Percentiles rank a stretch among this genome's conserved stretches.
These are phyloP conservation scores for Shinisaurus crocodilurus DNA, from an alignment of 2,113 vertebrate genomes.

Conservation along the genomic window DNA sequence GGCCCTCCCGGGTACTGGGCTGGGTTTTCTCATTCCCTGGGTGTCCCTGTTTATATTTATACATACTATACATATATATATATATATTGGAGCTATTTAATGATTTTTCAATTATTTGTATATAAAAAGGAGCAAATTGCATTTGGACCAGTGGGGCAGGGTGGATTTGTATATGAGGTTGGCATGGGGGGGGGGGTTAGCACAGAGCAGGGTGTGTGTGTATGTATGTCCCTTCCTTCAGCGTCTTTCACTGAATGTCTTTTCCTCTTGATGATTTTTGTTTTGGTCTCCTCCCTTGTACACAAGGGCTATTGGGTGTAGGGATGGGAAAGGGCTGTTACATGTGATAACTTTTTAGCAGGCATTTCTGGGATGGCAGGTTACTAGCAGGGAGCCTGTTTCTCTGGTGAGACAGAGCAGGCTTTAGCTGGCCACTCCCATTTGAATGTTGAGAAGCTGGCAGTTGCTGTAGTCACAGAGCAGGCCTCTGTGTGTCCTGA, in stretches of 20 bases:
- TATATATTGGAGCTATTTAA: conserved; percentile 48
- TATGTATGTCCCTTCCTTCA: background rate
- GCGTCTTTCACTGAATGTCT: background rate
- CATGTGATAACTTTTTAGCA: conserved; percentile 6
- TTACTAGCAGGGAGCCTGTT: background rate
- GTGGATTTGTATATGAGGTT: conserved; percentile 25
- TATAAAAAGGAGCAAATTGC: conserved; percentile 58
- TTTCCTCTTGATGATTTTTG: background rate
- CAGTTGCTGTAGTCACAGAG: background rate
- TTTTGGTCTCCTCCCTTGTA: background rate
- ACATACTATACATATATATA: conserved; percentile 52
- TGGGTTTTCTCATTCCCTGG: conserved; percentile 18
- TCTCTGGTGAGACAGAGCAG: background rate
- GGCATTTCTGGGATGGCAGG: background rate
- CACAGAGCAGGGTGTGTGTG: background rate
- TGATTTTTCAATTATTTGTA: conserved; percentile 68
- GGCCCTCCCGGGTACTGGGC: background rate
- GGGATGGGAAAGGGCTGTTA: conserved; percentile 18
- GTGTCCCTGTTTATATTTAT: conserved; percentile 48
- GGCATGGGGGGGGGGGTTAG: background rate
- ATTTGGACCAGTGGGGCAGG: conserved; percentile 34
- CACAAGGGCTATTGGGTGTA: conserved; percentile 18
- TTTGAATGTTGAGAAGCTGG: background rate
- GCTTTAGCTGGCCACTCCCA: background rate
- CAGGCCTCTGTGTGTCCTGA: conserved; percentile 24